A percentile compares a stretch with the other conserved stretches of the same genome.
These are phyloP conservation scores for Protaetia brevitarsis DNA, from an alignment of 1,140 invertebrate genomes.

Conservation along the genomic window DNA sequence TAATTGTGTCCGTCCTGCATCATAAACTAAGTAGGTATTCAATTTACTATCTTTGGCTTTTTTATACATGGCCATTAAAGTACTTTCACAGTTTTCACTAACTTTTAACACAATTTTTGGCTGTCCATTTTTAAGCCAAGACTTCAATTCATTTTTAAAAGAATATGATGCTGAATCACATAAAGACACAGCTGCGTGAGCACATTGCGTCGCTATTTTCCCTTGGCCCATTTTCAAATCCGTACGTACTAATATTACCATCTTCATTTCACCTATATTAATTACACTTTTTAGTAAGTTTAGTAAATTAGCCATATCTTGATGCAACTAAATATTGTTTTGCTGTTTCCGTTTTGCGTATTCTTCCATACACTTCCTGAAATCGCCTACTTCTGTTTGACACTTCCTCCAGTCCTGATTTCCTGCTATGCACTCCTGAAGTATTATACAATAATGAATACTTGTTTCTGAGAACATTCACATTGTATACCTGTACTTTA, in stretches of 20 bases:
- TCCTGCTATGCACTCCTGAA: constrained; percentile 85
- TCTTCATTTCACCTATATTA: constrained; percentile 52
- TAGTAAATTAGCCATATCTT: background rate
- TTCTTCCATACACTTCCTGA: constrained; percentile 71
- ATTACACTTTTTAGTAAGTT: background rate
- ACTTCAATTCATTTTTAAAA: constrained; percentile 52
- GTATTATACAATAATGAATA: constrained; percentile 25
- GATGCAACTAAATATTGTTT: background rate
- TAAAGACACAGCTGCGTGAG: constrained; percentile 71
- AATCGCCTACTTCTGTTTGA: constrained; percentile 74
- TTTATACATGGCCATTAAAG: constrained; percentile 52
- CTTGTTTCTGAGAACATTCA: background rate
- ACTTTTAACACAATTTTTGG: constrained; percentile 70
- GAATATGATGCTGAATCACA: constrained; percentile 55
- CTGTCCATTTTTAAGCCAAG: constrained; percentile 68
- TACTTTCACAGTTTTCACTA: constrained; percentile 52
- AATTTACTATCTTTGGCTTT: constrained; percentile 58
- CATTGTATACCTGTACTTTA: constrained; percentile 67
- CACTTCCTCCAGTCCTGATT: constrained; percentile 88
- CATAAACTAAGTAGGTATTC: constrained; percentile 62
- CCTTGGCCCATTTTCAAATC: constrained; percentile 80
- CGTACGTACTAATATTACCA: constrained; percentile 72
- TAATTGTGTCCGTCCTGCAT: constrained; percentile 78
- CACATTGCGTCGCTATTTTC: constrained; percentile 79
- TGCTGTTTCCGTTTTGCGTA: constrained; percentile 44